phyloP scores from a whole-genome alignment of 2,113 vertebrate genomes.

The Heptranchias perlo region DNA sequence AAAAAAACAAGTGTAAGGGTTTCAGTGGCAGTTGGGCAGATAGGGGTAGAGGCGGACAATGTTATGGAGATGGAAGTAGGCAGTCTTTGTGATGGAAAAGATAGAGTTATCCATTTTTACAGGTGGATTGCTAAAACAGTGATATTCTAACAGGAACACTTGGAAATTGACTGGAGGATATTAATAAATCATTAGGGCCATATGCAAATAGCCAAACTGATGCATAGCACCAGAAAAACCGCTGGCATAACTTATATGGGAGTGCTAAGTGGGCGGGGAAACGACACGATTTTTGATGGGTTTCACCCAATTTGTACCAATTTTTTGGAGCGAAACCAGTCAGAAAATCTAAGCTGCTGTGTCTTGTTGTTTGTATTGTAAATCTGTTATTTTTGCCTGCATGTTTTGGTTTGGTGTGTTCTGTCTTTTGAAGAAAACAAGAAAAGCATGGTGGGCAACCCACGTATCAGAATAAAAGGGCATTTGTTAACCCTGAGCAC shows the following conservation, averaged over 20 bases:
- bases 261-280: too few species aligned
- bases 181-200: background rate
- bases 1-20: too few species aligned
- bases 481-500: background rate
- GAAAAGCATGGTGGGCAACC: background rate
- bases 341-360: background rate
- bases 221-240: background rate
- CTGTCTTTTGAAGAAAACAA: background rate
- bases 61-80: too few species aligned
- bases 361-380: background rate
- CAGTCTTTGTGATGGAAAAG: background rate
- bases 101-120: background rate
- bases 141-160: background rate
- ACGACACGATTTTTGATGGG: background rate
- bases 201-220: background rate
- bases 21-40: too few species aligned
- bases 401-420: background rate
- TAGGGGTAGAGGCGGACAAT: too few species aligned
- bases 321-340: background rate
- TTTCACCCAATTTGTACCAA: background rate
- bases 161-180: background rate
- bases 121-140: background rate
- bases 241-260: too few species aligned
- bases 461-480: background rate
- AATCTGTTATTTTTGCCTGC: background rate